Base-by-base conservation (phyloP, 2,888 invertebrate genomes). In the Melolontha melolontha region DNA sequence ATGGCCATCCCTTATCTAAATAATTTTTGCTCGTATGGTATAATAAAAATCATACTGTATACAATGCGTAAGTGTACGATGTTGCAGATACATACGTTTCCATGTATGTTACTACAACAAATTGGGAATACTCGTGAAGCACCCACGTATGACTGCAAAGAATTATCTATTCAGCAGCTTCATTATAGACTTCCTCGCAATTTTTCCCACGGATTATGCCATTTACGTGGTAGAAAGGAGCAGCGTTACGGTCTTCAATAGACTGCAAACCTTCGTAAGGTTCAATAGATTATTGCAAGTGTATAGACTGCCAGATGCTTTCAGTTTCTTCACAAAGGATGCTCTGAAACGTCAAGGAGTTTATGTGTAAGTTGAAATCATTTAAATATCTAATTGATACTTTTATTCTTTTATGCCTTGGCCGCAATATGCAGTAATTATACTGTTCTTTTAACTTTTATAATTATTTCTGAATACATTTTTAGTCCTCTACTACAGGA, bases 251-350 rank as follows among this genome's bases (percentile, higher is more conserved):
- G 40, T 16, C 14, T 67, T 67, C 14, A 51, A 67, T 34, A 49
- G 16, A 17, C 10, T 67, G n/a, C 69, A 69, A 54, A 14, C 54
- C 2, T 69, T 52, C 22, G 16, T 66, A 4, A 41, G 69, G 29
- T 49, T 69, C n/a, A 69, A 69, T 12, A 73, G 71, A 70, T 57
- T 77, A 10, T 39, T 77, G 17, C 75, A 74, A 40, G 41, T 73
- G n/a, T 76, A 77, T 64, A 71, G 76, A 40, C 57, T 76, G 16
- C 70, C 72, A 1, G 73, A 74, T 44, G 73, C 69, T 2, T 75
- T 76, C 55, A 65, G 62, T 11, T 71, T 71, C 54, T 75, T 72
- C 40, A 64, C 63, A 12, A 67, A 55, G 41, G 73, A 73, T 51
- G 64, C 66, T 6, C 49, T 76, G n/a, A 70, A 72, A 54, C 55